Conservation (phyloP, 2,888 invertebrate species). For the Laspeyria flexula region DNA sequence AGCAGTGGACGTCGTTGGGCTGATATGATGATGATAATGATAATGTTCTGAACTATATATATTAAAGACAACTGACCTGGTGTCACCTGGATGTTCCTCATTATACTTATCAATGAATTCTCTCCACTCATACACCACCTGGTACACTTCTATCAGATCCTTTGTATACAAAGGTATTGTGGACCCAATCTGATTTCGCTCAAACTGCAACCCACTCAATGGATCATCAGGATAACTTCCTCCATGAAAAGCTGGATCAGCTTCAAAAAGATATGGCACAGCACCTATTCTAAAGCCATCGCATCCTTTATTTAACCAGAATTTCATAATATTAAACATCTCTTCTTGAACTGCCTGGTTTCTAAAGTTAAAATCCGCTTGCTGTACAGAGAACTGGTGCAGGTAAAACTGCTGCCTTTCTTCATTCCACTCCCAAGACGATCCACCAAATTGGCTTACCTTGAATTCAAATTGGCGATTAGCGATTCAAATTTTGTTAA, state of each 20-base stretch:
- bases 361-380: slow-evolving; percentile 90
- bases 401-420: slow-evolving; percentile 88
- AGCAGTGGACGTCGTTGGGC: no score
- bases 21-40: no score
- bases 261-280: slow-evolving; percentile 86
- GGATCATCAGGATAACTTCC: slow-evolving; percentile 83
- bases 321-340: slow-evolving; percentile 87
- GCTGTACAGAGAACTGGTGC: slow-evolving; percentile 88
- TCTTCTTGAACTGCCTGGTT: slow-evolving; percentile 83
- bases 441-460: slow-evolving; percentile 86
- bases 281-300: slow-evolving; percentile 92
- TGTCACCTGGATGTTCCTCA: slow-evolving; percentile 66
- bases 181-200: slow-evolving; percentile 83
- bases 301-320: slow-evolving; percentile 91
- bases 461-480: slow-evolving; percentile 32
- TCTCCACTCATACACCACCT: slow-evolving; percentile 86
- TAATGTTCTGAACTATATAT: no score
- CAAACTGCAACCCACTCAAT: slow-evolving; percentile 68
- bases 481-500: background rate
- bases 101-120: slow-evolving; percentile 81
- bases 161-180: slow-evolving; percentile 88
- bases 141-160: slow-evolving; percentile 86
- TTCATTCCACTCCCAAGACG: slow-evolving; percentile 89
- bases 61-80: slow-evolving; percentile 78
- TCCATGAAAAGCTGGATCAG: slow-evolving; percentile 68